A percentile compares a stretch with the other conserved stretches of the same genome.
Conservation (phyloP, 1,140 invertebrate species). For the Heterodera carotae region DNA sequence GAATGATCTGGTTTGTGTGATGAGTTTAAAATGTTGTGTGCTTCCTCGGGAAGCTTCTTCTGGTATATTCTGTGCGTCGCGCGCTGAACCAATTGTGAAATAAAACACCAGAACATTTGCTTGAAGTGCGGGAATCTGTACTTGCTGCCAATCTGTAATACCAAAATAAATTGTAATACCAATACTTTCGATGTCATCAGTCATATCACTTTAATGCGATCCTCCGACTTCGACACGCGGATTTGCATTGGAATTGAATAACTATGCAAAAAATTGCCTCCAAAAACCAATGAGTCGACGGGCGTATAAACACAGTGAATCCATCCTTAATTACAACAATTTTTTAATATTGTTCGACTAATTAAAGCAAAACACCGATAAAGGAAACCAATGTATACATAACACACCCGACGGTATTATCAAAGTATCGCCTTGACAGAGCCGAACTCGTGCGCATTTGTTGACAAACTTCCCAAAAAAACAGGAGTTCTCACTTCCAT, state of each 20-base stretch:
- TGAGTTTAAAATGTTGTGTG: slow-evolving; percentile 21
- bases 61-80: slow-evolving; percentile 38
- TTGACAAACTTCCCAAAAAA: slow-evolving; percentile 94
- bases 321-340: no score
- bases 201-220: slow-evolving; percentile 71
- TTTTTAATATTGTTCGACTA: no score
- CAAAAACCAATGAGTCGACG: slow-evolving; percentile 91
- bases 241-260: slow-evolving; percentile 68
- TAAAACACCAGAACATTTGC: slow-evolving; percentile 42
- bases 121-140: slow-evolving; percentile 44
- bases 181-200: neutral
- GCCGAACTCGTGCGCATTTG: slow-evolving; percentile 80
- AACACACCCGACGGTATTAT: slow-evolving; percentile 80
- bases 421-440: slow-evolving; percentile 82
- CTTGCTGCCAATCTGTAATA: slow-evolving; percentile 34
- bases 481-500: slow-evolving; percentile 64
- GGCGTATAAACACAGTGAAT: slow-evolving; percentile 97
- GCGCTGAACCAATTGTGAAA: slow-evolving; percentile 19
- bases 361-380: no score
- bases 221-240: slow-evolving; percentile 86
- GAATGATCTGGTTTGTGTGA: no score
- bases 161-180: slow-evolving; percentile 13
- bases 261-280: slow-evolving; percentile 94
- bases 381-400: neutral
- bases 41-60: slow-evolving; percentile 27